Evolutionary conservation across 2,888 invertebrate species (phyloP).

Genomic region (Chaitophorus viminalis): DNA sequence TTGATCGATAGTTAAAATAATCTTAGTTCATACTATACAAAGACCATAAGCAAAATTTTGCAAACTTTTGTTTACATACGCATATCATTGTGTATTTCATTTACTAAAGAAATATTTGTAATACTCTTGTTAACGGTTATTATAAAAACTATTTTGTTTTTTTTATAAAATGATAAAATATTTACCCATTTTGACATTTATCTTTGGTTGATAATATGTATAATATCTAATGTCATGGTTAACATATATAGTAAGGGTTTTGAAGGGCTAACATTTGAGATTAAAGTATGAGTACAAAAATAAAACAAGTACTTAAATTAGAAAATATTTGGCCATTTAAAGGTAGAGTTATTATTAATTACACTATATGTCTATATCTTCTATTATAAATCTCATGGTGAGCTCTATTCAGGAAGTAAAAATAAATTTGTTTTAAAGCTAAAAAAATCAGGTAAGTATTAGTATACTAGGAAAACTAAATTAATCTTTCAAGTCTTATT

Average conservation of each 20-base stretch:
- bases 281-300: slow-evolving; percentile 41
- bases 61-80: not conserved
- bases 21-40: not conserved
- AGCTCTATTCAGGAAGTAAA: slow-evolving; percentile 37
- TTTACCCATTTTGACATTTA: not conserved
- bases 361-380: no score
- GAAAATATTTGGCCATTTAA: not conserved
- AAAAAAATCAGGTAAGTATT: not conserved
- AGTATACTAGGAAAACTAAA: slow-evolving; percentile 28
- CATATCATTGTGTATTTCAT: not conserved
- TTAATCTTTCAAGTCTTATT: slow-evolving; percentile 51
- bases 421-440: not conserved
- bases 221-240: not conserved
- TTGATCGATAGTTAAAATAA: slow-evolving; percentile 12
- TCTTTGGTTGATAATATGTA: not conserved
- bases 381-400: not conserved
- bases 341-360: not conserved
- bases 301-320: slow-evolving; percentile 10
- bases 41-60: not conserved
- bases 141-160: not conserved
- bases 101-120: not conserved
- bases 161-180: not conserved
- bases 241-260: not conserved
- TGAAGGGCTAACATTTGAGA: not conserved
- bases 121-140: not conserved